Conservation (phyloP, 2,797 vertebrate genomes). For the Acanthopagrus latus region DNA sequence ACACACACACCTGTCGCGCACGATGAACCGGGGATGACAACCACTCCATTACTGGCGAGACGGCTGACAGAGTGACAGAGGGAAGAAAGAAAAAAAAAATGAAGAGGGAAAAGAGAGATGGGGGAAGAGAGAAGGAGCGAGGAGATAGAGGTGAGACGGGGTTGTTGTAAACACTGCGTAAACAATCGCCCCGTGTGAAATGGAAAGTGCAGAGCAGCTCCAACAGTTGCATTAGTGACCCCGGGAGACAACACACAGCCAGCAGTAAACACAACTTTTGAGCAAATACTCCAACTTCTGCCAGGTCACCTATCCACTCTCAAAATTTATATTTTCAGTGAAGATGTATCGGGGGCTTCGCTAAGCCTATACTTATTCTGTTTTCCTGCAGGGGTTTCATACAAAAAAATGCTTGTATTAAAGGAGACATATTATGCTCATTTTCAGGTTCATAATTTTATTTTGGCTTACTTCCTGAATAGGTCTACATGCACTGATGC, state of each 20-base stretch:
- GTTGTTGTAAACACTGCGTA: conserved; percentile 53
- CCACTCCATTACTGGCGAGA: conserved; percentile 39
- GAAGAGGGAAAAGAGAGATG: not conserved
- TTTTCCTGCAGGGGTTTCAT: not conserved
- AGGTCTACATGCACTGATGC: too few relatives aligned
- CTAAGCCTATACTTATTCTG: not conserved
- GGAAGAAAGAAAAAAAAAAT: conserved; percentile 26
- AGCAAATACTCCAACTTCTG: conserved; percentile 21
- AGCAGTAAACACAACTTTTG: conserved; percentile 23
- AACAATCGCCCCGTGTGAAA: conserved; percentile 55
- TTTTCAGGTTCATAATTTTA: too few relatives aligned
- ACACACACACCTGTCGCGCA: conserved; percentile 32
- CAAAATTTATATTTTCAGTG: not conserved
- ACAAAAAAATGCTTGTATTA: not conserved
- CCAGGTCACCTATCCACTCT: conserved; percentile 7
- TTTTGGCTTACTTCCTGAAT: too few relatives aligned
- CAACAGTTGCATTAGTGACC: conserved; percentile 51
- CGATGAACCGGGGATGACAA: conserved; percentile 30
- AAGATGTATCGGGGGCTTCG: not conserved
- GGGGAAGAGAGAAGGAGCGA: not conserved
- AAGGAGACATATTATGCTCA: too few relatives aligned
- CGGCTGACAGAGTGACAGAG: conserved; percentile 31
- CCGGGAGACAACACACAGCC: conserved; percentile 20
- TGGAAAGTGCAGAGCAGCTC: conserved; percentile 46
- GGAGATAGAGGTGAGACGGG: conserved; percentile 34